Evolutionary conservation across 2,797 vertebrate species (phyloP).

Genomic region (Gila robusta): DNA sequence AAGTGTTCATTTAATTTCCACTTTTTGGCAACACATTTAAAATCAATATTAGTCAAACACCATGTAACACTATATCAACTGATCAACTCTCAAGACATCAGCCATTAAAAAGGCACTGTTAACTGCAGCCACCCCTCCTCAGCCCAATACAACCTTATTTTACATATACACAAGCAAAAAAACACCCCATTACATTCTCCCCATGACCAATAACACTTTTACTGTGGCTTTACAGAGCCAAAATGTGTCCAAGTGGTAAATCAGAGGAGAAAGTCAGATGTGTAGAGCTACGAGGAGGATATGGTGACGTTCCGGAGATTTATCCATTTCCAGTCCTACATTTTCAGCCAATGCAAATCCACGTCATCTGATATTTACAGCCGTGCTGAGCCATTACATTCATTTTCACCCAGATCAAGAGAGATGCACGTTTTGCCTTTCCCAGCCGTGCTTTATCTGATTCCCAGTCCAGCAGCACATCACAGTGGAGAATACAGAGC

Average conservation of each 20-base stretch:
- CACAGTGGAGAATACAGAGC: not conserved
- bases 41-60: not conserved
- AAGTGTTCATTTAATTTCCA: not conserved
- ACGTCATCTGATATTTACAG: slow-evolving; percentile 63
- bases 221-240: not conserved
- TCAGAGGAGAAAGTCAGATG: slow-evolving; percentile 39
- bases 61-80: not conserved
- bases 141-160: slow-evolving; percentile 14
- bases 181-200: slow-evolving; percentile 34
- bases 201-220: slow-evolving; percentile 6
- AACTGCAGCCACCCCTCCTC: not conserved
- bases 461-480: not conserved
- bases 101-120: not conserved
- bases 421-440: not conserved
- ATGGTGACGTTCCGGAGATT: slow-evolving; percentile 31
- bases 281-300: slow-evolving; percentile 27
- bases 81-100: not conserved
- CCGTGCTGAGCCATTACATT: slow-evolving; percentile 20
- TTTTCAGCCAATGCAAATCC: slow-evolving; percentile 55
- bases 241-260: slow-evolving; percentile 43
- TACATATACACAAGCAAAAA: slow-evolving; percentile 40
- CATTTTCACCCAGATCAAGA: not conserved
- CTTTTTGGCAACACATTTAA: not conserved
- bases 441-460: not conserved
- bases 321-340: slow-evolving; percentile 31